phyloP scores from a whole-genome alignment of 2,888 invertebrate species.

The Iphiclides podalirius region DNA sequence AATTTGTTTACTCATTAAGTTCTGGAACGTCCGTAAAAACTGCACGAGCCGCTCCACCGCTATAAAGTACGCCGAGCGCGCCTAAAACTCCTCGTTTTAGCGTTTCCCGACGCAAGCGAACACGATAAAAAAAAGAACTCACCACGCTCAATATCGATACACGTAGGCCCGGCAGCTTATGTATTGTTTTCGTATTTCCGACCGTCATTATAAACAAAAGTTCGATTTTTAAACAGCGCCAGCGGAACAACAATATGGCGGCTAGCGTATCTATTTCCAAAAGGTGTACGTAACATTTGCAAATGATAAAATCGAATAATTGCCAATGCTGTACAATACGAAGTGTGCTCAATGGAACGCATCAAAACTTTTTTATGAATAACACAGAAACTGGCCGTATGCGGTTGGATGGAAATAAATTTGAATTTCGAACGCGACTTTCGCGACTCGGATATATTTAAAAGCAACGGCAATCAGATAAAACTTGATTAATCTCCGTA shows the following conservation, averaged over 20 bases:
- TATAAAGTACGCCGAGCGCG: not conserved
- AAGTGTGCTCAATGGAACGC: too few relatives aligned
- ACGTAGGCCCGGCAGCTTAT: not conserved
- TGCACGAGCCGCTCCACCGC: not conserved
- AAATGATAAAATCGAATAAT: too few relatives aligned
- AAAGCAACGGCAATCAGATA: slow-evolving; percentile 68
- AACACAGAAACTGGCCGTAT: too few relatives aligned
- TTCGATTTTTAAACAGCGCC: not conserved
- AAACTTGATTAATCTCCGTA: slow-evolving; percentile 75
- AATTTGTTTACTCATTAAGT: slow-evolving; percentile 13
- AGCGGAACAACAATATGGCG: not conserved
- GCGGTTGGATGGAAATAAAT: too few relatives aligned
- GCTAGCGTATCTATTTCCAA: too few relatives aligned
- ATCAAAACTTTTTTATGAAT: too few relatives aligned
- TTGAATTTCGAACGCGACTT: slow-evolving; percentile 9
- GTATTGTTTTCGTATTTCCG: not conserved
- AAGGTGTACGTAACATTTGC: too few relatives aligned
- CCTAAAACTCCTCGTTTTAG: not conserved
- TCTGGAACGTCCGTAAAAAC: not conserved
- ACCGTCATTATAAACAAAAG: not conserved
- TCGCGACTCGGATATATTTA: slow-evolving; percentile 39
- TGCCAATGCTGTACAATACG: too few relatives aligned
- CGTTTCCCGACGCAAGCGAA: not conserved
- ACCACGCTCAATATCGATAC: not conserved
- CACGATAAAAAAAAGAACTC: not conserved